These are phyloP conservation scores for Cerastis leucographa DNA, from an alignment of 2,888 invertebrate genomes.

Conservation along the genomic window DNA sequence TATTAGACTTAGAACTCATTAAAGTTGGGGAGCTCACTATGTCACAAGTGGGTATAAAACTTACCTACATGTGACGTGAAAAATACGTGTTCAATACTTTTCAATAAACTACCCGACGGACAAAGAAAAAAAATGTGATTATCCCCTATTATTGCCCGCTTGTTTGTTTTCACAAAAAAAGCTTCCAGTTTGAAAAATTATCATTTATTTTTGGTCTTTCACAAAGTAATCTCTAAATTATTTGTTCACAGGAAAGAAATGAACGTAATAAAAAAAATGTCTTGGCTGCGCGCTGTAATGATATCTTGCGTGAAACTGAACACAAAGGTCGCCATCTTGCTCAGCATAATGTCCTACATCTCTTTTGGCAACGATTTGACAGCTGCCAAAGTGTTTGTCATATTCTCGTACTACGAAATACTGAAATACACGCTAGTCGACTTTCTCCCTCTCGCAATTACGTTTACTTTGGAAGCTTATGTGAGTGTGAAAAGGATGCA, in stretches of 20 bases:
- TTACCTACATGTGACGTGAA: no score
- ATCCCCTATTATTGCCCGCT: no score
- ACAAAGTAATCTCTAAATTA: neutral
- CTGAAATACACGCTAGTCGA: constrained; percentile 94
- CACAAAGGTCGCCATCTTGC: constrained; percentile 94
- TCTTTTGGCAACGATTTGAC: constrained; percentile 92
- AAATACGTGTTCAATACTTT: no score
- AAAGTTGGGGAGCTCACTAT: no score
- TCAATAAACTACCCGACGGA: no score
- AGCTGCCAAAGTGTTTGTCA: constrained; percentile 94
- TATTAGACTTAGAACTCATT: no score
- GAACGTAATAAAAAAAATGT: constrained; percentile 92
- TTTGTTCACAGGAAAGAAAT: constrained; percentile 91
- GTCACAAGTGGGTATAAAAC: no score
- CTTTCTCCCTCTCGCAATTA: constrained; percentile 95
- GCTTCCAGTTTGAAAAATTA: no score
- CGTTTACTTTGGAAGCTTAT: constrained; percentile 94
- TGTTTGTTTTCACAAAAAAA: no score
- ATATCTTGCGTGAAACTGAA: constrained; percentile 94
- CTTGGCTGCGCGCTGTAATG: constrained; percentile 92
- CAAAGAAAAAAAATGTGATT: no score
- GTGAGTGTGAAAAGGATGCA: constrained; percentile 94
- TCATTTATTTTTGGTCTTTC: no score
- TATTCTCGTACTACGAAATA: constrained; percentile 95
- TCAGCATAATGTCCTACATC: constrained; percentile 93